Evolutionary conservation across 2,888 invertebrate genomes (phyloP).

Genomic region (Microplitis deprimator): DNA sequence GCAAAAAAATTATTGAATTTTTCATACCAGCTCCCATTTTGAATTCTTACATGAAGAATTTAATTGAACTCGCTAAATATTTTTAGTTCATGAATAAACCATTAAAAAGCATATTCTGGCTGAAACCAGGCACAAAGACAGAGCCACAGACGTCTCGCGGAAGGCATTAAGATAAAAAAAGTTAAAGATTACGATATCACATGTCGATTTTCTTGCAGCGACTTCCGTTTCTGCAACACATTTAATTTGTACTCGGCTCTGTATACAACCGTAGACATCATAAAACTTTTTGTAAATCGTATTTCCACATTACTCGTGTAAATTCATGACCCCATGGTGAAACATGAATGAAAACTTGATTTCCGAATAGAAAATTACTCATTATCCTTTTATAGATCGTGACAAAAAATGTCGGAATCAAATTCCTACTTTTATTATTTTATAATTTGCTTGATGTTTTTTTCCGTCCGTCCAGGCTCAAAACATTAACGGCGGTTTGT

Average conservation of each 20-base stretch:
- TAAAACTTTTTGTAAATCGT: neutral
- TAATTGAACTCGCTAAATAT: no score
- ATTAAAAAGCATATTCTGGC: no score
- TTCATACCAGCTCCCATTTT: no score
- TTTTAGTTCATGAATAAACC: no score
- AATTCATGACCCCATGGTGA: neutral
- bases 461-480: conserved; percentile 23
- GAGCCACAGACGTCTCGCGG: no score
- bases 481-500: conserved; percentile 50
- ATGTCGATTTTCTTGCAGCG: neutral
- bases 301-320: neutral
- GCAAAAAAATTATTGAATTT: no score
- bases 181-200: neutral
- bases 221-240: neutral
- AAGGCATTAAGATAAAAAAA: no score
- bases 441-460: neutral
- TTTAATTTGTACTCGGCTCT: neutral
- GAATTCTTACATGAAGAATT: no score
- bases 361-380: neutral
- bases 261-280: no score
- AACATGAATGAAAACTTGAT: neutral
- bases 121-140: no score
- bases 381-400: neutral
- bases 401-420: neutral
- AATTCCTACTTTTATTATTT: conserved; percentile 5